Base-by-base conservation (phyloP, 2,797 vertebrate genomes). In the Heterohyrax brucei region DNA sequence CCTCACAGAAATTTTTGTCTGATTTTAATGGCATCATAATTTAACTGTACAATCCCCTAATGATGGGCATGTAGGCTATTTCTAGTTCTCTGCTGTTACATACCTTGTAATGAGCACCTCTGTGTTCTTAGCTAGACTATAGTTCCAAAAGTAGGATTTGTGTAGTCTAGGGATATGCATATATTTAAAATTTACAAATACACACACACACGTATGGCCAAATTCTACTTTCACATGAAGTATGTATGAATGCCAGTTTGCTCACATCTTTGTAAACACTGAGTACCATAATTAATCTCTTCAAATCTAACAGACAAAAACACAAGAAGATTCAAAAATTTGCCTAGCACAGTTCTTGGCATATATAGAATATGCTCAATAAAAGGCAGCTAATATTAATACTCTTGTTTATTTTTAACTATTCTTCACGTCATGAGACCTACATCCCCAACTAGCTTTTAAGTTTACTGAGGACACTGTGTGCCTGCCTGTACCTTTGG, bases 301-400 rank as follows among this genome's bases (percentile, higher is more conserved):
- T 26, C 26, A 68, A 33, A 46, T 93, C 77, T 92, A 89, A 39
- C 4, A 87, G 16, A 56, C 26, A 80, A 93, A 39, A 82, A 76
- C 53, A 90, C 22, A n/a, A 10, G 64, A 85, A 85, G 79, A 89
- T 62, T 93, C 48, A 7, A 77, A 73, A 87, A 94, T 83, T 3
- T 90, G 1, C 39, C 5, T 26, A 91, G 46, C 30, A 59, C 2
- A 21, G 59, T 44, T 1, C 77, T 33, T 79, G 16, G 10, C 89
- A 86, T 19, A 77, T 24, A 92, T 0, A 96, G 46, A 89, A 83
- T 14, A 77, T 53, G 53, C 53, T 94, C 53, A 82, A 64, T 82
- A 81, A 95, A 93, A 89, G 87, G 12, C n/a, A 89, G 13, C n/a
- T 92, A 83, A 30, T 89, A 87, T 66, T 89, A 62, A 70, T 89